Evolutionary conservation across 92 coral and sea anemone genomes (phyloP), one percentile per base, ranked within the genome.

Genomic region (Anthopleura xanthogrammica): DNA sequence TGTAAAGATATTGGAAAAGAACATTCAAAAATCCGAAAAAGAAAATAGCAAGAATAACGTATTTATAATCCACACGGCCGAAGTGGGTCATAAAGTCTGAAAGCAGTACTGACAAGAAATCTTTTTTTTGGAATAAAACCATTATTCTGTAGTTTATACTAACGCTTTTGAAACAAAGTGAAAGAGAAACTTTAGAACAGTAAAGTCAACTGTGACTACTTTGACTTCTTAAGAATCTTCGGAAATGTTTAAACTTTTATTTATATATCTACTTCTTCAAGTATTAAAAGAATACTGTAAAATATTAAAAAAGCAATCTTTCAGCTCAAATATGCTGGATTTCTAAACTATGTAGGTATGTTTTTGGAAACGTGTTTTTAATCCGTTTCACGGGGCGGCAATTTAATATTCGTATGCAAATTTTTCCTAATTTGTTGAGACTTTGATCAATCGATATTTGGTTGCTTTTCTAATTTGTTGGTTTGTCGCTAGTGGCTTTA

Each of bases 401-500:
- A 20, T n/a, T 62, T n/a, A 3, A 62, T 62, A 20, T 20, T 62
- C 70, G 40, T 68, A 68, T 68, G 74, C 36, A 68, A 68, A 68
- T 36, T 4, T n/a, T 68, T 23, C 74, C 74, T 68, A 68, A 68
- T 68, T 68, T 68, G 74, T 23, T 68, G 74, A 68, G 74, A 68
- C 74, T 10, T 68, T 29, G 16, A 68, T 68, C 74, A 36, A 68
- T 24, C 74, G 74, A 29, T 68, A 24, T 68, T 68, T 20, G 74
- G 74, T 29, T 29, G 16, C 43, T 13, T 10, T 29, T 68, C 58
- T 54, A 54, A 68, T n/a, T 68, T 68, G 42, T 68, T 4, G 42
- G 11, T 68, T 68, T 36, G 29, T 29, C 42, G 74, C 41, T 5
- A 58, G 64, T 58, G 64, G 64, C 14, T 58, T 58, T n/a, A 12